Percentiles rank a stretch among this genome's conserved stretches.
phyloP scores from a whole-genome alignment of 2,113 vertebrate genomes.

The Himantopus leucocephalus region DNA sequence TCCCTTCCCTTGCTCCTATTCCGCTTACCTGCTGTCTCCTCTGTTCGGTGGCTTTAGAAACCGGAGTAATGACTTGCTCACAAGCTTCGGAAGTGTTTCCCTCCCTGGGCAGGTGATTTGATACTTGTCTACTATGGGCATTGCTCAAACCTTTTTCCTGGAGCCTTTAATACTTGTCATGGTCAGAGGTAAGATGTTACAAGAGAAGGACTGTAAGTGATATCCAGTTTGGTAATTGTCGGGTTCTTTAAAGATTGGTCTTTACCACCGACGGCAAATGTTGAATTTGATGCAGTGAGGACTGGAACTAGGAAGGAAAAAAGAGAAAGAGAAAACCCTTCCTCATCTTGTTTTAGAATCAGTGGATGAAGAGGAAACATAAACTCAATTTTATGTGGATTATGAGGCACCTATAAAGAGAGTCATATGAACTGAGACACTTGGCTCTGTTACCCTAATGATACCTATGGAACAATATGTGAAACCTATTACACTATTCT shows the following conservation, averaged over 20 bases:
- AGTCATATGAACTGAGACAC: slow-evolving; percentile 66
- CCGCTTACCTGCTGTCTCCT: neutral
- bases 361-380: slow-evolving; percentile 51
- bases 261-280: neutral
- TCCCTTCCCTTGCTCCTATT: slow-evolving; percentile 49
- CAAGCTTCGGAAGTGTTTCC: neutral
- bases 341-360: slow-evolving; percentile 21
- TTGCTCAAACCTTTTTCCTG: neutral
- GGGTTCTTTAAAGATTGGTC: neutral
- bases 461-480: slow-evolving; percentile 69
- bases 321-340: neutral
- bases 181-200: neutral
- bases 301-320: neutral
- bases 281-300: neutral
- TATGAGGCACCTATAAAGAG: slow-evolving; percentile 65
- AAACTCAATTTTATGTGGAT: slow-evolving; percentile 64
- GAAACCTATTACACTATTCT: slow-evolving; percentile 65
- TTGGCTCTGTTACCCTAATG: slow-evolving; percentile 60
- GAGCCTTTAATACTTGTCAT: neutral
- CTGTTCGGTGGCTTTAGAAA: neutral
- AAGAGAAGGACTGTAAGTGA: neutral
- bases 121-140: neutral
- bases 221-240: neutral
- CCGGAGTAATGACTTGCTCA: neutral
- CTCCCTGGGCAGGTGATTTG: neutral